Evolutionary conservation across 2,888 invertebrate genomes (phyloP), one percentile per base, ranked within the genome.

Genomic region (Megamerina dolium): DNA sequence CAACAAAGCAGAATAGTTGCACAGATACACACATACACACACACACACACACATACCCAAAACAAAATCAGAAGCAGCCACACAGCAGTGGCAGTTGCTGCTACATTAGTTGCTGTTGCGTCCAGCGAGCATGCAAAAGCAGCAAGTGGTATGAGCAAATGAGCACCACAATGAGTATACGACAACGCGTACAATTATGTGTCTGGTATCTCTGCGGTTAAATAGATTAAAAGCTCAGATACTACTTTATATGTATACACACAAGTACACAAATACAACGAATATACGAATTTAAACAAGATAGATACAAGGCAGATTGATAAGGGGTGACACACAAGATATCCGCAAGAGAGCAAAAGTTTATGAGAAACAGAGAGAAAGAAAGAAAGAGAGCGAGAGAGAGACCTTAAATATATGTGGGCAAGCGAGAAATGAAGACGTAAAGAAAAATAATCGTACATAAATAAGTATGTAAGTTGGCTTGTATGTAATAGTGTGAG

Each of bases 71-170:
- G 8, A 37, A 27, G 27, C 12, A 27, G 16, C 13, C 12, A 19
- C 20, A 14, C 23, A n/a, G 23, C 16, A 13, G 13, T 21, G 9
- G 14, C 21, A 35, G 5, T n/a, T 23, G 21, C 21, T 21, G 13
- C n/a, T n/a, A n/a, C n/a, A n/a, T n/a, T n/a, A n/a, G n/a, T n/a
- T n/a, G n/a, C n/a, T n/a, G n/a, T n/a, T 18, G 12, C 9, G 19
- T 13, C 20, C 33, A 33, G 18, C 27, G 33, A 33, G 27, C 14
- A 19, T 18, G 31, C 10, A 33, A 32, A 27, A 23, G 18, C n/a
- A 33, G 19, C 27, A 27, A 40, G 27, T 40, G 33, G 27, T 40
- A 14, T 27, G 21, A 33, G 40, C 20, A 33, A 40, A 40, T 40
- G 33, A 40, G 34, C 40, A 33, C 33, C 26, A 19, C 26, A 27